These are phyloP conservation scores for Temnothorax longispinosus DNA, from an alignment of 1,140 invertebrate species.

Conservation along the genomic window DNA sequence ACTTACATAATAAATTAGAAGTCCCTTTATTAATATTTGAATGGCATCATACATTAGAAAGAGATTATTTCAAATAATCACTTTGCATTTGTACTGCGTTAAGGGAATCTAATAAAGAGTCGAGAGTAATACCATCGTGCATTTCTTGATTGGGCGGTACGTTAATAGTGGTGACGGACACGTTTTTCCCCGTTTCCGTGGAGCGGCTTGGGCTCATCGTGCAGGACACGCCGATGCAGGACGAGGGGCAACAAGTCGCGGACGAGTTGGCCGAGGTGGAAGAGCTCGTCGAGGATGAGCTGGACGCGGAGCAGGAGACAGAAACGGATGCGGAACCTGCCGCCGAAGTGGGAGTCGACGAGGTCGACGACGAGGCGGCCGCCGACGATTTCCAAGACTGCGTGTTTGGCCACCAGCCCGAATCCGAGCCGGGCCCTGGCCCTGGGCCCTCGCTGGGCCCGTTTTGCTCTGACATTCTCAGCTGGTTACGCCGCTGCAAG, in stretches of 20 bases:
- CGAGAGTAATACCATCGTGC: constrained; percentile 80
- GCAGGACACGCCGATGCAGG: constrained; percentile 54
- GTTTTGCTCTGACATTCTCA: constrained; percentile 85
- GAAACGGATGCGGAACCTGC: constrained; percentile 66
- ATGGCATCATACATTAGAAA: background rate
- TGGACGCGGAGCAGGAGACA: constrained; percentile 68
- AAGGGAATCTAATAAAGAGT: background rate
- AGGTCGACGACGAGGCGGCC: constrained; percentile 52
- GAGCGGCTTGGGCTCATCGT: constrained; percentile 74
- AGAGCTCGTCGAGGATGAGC: constrained; percentile 75
- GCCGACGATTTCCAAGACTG: constrained; percentile 82
- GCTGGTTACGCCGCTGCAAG: constrained; percentile 75
- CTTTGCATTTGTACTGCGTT: background rate
- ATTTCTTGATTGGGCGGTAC: constrained; percentile 82
- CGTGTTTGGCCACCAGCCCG: constrained; percentile 81
- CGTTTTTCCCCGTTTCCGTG: constrained; percentile 82
- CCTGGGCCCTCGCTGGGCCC: constrained; percentile 80
- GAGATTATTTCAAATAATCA: background rate
- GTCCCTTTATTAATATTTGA: background rate
- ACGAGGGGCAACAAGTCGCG: constrained; percentile 63
- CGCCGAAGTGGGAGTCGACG: constrained; percentile 63
- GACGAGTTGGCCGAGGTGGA: constrained; percentile 57
- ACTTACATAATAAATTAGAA: background rate
- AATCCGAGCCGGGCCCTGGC: constrained; percentile 74
- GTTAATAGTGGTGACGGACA: constrained; percentile 84